phyloP scores from a whole-genome alignment of 2,888 invertebrate genomes.

The Melieria crassipennis region DNA sequence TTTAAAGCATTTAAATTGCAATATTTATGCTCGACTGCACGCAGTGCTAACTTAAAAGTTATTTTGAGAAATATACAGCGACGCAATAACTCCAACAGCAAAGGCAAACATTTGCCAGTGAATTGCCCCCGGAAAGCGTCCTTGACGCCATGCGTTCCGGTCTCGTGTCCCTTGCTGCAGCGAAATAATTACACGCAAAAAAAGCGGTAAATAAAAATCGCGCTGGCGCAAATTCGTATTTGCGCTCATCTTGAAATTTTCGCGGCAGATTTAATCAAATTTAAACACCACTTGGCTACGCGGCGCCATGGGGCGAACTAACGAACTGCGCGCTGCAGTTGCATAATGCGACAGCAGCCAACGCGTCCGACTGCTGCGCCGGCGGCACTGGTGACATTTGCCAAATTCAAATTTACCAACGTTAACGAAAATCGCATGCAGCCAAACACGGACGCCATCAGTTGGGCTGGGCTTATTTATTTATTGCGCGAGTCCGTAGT shows the following conservation, averaged over 20 bases:
- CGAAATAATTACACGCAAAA: neutral
- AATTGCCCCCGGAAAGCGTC: too few species aligned
- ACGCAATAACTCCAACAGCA: too few species aligned
- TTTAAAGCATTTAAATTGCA: too few species aligned
- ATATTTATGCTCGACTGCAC: too few species aligned
- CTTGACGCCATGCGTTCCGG: neutral
- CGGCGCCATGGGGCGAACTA: conserved; percentile 44
- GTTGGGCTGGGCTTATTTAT: conserved; percentile 6
- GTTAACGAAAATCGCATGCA: conserved; percentile 11
- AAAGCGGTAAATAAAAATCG: neutral
- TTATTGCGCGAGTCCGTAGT: conserved; percentile 2
- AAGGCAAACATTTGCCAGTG: too few species aligned
- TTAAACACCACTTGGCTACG: conserved; percentile 59
- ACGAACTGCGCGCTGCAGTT: conserved; percentile 20
- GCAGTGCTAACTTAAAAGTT: too few species aligned
- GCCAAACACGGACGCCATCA: conserved; percentile 8
- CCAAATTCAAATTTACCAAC: conserved; percentile 50
- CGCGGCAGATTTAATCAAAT: conserved; percentile 54
- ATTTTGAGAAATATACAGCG: too few species aligned
- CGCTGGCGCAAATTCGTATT: conserved; percentile 24
- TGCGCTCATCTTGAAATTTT: conserved; percentile 25
- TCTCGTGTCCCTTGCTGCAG: neutral
- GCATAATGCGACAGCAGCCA: too few species aligned
- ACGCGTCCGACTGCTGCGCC: conserved; percentile 23
- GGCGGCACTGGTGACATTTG: conserved; percentile 42